These are phyloP conservation scores for Trichomycterus rosablanca DNA, from an alignment of 2,113 vertebrate genomes.

Conservation along the genomic window DNA sequence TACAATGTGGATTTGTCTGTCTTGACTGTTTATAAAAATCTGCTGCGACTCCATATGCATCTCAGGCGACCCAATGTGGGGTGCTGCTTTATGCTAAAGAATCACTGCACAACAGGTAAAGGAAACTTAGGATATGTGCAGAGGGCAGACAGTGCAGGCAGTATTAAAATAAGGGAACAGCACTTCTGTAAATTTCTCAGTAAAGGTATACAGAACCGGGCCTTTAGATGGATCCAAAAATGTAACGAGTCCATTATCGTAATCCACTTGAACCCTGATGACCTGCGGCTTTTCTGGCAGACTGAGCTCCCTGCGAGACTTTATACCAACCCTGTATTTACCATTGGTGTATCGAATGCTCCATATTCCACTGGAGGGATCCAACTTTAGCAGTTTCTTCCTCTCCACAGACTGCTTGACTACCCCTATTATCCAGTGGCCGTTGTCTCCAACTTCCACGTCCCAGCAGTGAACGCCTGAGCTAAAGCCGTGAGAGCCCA, in stretches of 20 bases:
- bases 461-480: constrained; percentile 42
- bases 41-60: too few relatives aligned
- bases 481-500: constrained; percentile 15
- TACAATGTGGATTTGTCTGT: too few relatives aligned
- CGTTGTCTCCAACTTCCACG: constrained; percentile 29
- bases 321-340: not conserved
- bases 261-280: constrained; percentile 35
- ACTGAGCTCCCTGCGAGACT: not conserved
- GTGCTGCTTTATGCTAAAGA: too few relatives aligned
- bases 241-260: constrained; percentile 16
- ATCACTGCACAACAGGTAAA: too few relatives aligned
- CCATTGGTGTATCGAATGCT: constrained; percentile 14
- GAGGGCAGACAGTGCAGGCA: not conserved
- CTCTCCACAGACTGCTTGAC: constrained; percentile 11
- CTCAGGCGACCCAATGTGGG: too few relatives aligned
- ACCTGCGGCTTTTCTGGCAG: not conserved
- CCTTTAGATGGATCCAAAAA: constrained; percentile 27
- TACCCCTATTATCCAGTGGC: constrained; percentile 32
- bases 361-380: constrained; percentile 27
- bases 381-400: constrained; percentile 20
- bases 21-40: too few relatives aligned
- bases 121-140: constrained; percentile 7
- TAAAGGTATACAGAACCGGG: constrained; percentile 13
- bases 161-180: constrained; percentile 40
- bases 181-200: constrained; percentile 14